A percentile compares a stretch with the other conserved stretches of the same genome.
These are phyloP conservation scores for Sitobion miscanthi DNA, from an alignment of 1,140 invertebrate species.

Conservation along the genomic window DNA sequence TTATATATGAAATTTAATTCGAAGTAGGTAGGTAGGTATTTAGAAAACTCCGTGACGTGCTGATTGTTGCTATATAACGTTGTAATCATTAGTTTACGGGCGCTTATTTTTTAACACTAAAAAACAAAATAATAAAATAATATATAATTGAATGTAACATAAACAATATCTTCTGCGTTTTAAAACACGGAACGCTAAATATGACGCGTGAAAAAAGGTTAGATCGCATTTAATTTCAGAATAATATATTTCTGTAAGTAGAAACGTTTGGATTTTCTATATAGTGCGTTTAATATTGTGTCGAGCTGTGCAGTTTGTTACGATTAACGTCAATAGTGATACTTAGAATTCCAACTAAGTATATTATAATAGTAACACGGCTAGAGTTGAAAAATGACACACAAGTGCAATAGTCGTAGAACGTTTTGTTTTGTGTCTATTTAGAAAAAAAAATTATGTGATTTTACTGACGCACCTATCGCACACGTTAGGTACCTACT, in stretches of 20 bases:
- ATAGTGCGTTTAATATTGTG: not conserved
- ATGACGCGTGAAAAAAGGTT: not conserved
- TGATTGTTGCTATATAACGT: not conserved
- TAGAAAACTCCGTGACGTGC: not conserved
- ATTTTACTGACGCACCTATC: not conserved
- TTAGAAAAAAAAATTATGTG: not conserved
- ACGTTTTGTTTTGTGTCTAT: not conserved
- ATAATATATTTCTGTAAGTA: not conserved
- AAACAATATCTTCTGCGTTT: not conserved
- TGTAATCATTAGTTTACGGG: not conserved
- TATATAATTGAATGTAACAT: not conserved
- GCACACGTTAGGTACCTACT: not conserved
- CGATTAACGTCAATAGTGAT: not conserved
- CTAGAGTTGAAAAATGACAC: not conserved
- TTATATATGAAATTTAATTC: not conserved
- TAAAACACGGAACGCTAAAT: not conserved
- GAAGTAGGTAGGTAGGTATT: not conserved
- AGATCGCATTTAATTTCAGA: not conserved
- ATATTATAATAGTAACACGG: not conserved
- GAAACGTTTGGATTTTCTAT: not conserved
- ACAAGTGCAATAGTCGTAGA: not conserved
- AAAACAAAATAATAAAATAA: not conserved
- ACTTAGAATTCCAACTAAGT: not conserved
- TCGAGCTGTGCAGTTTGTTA: not conserved
- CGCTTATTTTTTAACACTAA: not conserved